A percentile compares a stretch with the other conserved stretches of the same genome.
phyloP scores from a whole-genome alignment of 1,140 invertebrate genomes.

The Drosophila baimaii region DNA sequence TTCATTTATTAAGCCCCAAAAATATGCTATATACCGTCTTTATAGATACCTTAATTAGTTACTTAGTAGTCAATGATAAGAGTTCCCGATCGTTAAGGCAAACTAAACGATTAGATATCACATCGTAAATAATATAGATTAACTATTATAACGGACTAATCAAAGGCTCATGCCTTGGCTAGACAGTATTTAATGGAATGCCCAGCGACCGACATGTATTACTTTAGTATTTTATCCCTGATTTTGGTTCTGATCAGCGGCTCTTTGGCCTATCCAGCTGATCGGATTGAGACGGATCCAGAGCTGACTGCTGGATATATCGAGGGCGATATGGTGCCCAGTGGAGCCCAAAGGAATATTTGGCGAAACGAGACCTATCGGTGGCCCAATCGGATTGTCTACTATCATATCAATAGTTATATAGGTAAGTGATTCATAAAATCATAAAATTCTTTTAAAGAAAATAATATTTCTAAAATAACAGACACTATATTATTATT shows the following conservation, averaged over 20 bases:
- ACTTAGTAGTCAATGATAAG: constrained; percentile 8
- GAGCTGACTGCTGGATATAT: constrained; percentile 62
- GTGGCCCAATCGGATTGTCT: constrained; percentile 87
- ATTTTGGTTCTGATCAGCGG: constrained; percentile 8
- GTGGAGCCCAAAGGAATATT: constrained; percentile 84
- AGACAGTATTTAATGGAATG: constrained; percentile 5
- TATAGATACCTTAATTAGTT: neutral
- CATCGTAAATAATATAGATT: constrained; percentile 27
- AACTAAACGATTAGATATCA: constrained; percentile 21
- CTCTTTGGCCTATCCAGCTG: constrained; percentile 7
- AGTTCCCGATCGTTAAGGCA: neutral
- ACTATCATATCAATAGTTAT: constrained; percentile 86
- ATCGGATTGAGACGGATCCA: constrained; percentile 51
- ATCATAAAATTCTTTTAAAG: too few relatives aligned
- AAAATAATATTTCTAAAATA: too few relatives aligned
- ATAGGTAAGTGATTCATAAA: constrained; percentile 40
- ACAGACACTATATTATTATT: too few relatives aligned
- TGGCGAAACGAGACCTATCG: constrained; percentile 86
- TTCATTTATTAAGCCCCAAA: constrained; percentile 4
- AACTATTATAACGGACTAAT: neutral
- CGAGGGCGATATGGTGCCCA: constrained; percentile 71
- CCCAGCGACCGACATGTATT: neutral
- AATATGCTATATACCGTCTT: neutral
- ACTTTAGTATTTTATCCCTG: neutral
- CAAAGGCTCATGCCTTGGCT: neutral